Evolutionary conservation across 2,888 invertebrate species (phyloP).

Genomic region (Fragum whitleyi): DNA sequence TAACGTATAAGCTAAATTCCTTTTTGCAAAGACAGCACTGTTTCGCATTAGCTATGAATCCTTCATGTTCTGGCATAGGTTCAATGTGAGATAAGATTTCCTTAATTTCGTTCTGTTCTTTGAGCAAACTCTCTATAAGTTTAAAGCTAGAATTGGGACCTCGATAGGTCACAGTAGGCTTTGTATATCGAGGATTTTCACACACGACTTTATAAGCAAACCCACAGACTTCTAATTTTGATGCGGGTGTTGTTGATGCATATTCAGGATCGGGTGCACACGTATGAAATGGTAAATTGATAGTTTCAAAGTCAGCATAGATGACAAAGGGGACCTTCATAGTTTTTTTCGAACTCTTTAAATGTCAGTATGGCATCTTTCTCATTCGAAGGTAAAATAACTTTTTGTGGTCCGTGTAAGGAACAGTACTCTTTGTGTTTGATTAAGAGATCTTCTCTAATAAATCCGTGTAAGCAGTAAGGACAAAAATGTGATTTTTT

Average conservation of each 20-base stretch:
- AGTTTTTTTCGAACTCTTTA: conserved; percentile 39
- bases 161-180: conserved; percentile 45
- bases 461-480: conserved; percentile 45
- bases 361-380: conserved; percentile 34
- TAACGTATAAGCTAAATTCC: background rate
- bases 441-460: background rate
- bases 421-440: conserved; percentile 45
- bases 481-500: conserved; percentile 25
- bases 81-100: conserved; percentile 30
- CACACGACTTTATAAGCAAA: conserved; percentile 46
- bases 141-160: conserved; percentile 34
- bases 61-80: conserved; percentile 34
- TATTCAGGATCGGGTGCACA: conserved; percentile 17
- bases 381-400: conserved; percentile 15
- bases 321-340: conserved; percentile 44
- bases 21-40: conserved; percentile 11
- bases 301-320: conserved; percentile 49
- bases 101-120: conserved; percentile 47
- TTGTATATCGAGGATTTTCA: conserved; percentile 39
- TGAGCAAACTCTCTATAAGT: conserved; percentile 32
- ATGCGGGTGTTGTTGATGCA: background rate
- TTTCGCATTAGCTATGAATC: background rate
- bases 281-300: conserved; percentile 29
- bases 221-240: conserved; percentile 38
- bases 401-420: conserved; percentile 30